Evolutionary conservation across 2,797 vertebrate genomes (phyloP), one percentile per base, ranked within the genome.

Genomic region (Lepilemur septentrionalis): DNA sequence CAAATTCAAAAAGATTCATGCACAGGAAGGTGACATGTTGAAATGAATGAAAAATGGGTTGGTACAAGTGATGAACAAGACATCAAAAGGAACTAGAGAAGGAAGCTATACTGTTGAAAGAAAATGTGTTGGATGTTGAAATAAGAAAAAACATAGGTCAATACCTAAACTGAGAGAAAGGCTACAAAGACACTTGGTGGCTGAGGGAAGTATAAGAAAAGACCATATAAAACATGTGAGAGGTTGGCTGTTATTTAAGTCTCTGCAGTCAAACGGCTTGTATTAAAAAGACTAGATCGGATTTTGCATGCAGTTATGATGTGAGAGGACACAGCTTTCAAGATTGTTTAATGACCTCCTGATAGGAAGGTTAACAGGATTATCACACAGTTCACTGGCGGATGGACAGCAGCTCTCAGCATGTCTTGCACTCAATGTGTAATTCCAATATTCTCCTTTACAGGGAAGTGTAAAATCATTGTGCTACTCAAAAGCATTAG

Each of bases 381-480:
- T 94, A 97, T 89, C 35, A 6, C 17, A 38, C 63, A 95, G 94
- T 78, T 59, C 59, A 93, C 13, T 0, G 85, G 94, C 89, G 50
- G 14, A 5, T 50, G 93, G 95, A 95, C 85, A 72, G 61, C 76
- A 41, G 6, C 20, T 72, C 96, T 65, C 69, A 91, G 23, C 50
- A 2, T 7, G 89, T 70, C 65, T 32, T 96, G 91, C 65, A 80
- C 61, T 91, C 46, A 0, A 2, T 6, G 50, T 22, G 82, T 85
- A 52, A 88, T 98, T 97, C 98, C 96, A 94, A 55, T 93, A 93
- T 80, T 96, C 59, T 63, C 95, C 97, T 96, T 95, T 93, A 83
- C 57, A 95, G 86, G 63, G 35, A 17, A 0, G 91, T 94, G 30
- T 86, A 81, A 94, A 95, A 91, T 95, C 65, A 70, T 79, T 30